Conservation (phyloP, 2,113 vertebrate species). For the Muntiacus muntjak region DNA sequence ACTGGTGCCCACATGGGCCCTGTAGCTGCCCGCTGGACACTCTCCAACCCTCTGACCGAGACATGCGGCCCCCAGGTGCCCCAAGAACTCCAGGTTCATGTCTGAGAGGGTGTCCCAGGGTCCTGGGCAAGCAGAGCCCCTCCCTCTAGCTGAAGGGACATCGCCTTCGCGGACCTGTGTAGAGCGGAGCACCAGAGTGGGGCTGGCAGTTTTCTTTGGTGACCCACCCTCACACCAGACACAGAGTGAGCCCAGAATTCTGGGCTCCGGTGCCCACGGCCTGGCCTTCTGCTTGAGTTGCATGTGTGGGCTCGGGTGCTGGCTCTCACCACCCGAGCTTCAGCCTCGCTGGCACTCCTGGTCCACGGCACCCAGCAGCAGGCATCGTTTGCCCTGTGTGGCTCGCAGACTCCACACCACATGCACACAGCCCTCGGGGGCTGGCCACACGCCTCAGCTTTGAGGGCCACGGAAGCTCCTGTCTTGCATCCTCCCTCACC, state of each 20-base stretch:
- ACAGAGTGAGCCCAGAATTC: neutral
- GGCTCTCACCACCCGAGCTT: neutral
- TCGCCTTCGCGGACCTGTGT: fast-evolving
- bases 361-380: fast-evolving
- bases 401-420: neutral
- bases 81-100: neutral
- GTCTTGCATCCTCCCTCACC: neutral
- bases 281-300: fast-evolving
- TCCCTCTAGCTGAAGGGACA: no score
- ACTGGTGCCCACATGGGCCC: neutral
- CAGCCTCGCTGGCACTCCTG: no score
- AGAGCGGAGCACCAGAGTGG: neutral
- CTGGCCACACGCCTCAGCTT: neutral
- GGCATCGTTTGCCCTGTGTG: neutral
- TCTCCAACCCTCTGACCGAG: neutral
- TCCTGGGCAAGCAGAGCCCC: neutral
- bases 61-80: no score
- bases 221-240: neutral
- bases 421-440: neutral
- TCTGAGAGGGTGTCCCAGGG: neutral
- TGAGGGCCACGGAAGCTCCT: neutral
- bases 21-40: neutral
- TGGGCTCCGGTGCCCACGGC: no score
- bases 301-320: fast-evolving
- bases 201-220: neutral